Evolutionary conservation across 2,888 invertebrate species (phyloP).

Genomic region (Xylocampa areola): DNA sequence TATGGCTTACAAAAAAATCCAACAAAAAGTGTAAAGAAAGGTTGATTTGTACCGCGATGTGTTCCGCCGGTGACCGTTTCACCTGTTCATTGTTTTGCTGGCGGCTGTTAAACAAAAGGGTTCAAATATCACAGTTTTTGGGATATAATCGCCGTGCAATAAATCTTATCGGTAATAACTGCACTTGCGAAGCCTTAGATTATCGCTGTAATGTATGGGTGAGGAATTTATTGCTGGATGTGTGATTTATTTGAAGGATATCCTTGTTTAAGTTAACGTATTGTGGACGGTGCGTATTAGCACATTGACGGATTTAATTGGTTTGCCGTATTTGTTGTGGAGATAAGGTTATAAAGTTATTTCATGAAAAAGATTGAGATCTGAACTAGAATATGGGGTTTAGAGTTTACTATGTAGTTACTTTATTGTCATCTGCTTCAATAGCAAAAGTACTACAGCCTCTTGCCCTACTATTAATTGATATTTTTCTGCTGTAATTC

Average conservation of each 20-base stretch:
- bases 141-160: constrained; percentile 83
- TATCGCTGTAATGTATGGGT: constrained; percentile 79
- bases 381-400: too few species aligned
- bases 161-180: constrained; percentile 87
- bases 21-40: constrained; percentile 88
- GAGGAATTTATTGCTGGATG: constrained; percentile 67
- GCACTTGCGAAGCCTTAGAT: constrained; percentile 83
- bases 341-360: constrained; percentile 1
- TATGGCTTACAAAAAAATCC: constrained; percentile 77
- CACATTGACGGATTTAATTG: constrained; percentile 32
- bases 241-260: constrained; percentile 79
- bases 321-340: constrained; percentile 16
- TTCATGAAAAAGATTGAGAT: too few species aligned
- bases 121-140: constrained; percentile 88
- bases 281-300: constrained; percentile 42
- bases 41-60: constrained; percentile 73
- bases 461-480: too few species aligned
- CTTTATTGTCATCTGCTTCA: too few species aligned
- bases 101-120: constrained; percentile 87
- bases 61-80: constrained; percentile 77
- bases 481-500: too few species aligned
- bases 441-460: too few species aligned
- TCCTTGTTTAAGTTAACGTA: constrained; percentile 57
- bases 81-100: constrained; percentile 87
- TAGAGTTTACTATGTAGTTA: too few species aligned